phyloP scores from a whole-genome alignment of 2,888 invertebrate species.

The Drosophila pullipes region DNA sequence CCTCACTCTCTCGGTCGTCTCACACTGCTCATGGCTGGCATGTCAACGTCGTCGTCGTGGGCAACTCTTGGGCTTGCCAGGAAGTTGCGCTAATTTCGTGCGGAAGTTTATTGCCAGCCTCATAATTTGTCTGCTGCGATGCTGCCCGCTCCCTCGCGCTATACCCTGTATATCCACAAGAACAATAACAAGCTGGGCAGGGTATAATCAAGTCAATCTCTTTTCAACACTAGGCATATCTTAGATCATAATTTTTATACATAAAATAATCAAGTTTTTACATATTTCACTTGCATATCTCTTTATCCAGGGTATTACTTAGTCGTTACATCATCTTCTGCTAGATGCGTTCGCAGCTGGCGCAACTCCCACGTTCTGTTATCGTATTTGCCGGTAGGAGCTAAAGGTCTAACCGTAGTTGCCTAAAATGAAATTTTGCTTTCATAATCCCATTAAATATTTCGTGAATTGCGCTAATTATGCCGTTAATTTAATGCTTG shows the following conservation, averaged over 20 bases:
- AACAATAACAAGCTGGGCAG: neutral
- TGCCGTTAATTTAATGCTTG: constrained; percentile 71
- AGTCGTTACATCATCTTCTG: neutral
- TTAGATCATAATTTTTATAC: neutral
- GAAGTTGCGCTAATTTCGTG: constrained; percentile 71
- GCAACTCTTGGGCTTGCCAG: constrained; percentile 59
- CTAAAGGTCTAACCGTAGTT: constrained; percentile 18
- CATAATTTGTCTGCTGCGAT: constrained; percentile 66
- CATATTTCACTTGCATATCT: neutral
- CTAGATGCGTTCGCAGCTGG: neutral
- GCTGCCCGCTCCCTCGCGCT: neutral
- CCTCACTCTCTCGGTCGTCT: neutral
- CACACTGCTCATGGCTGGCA: constrained; percentile 22
- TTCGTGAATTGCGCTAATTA: constrained; percentile 71
- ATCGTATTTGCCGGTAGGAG: constrained; percentile 18
- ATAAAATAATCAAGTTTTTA: neutral
- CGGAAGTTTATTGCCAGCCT: constrained; percentile 76
- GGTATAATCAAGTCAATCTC: neutral
- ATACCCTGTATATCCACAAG: constrained; percentile 15
- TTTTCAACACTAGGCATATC: neutral
- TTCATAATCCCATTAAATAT: constrained; percentile 67
- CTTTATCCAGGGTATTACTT: constrained; percentile 8
- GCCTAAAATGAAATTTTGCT: constrained; percentile 62
- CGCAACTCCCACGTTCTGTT: constrained; percentile 15
- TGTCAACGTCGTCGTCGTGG: constrained; percentile 42